phyloP scores from a whole-genome alignment of 2,888 invertebrate species.

The Xylophagus ater region DNA sequence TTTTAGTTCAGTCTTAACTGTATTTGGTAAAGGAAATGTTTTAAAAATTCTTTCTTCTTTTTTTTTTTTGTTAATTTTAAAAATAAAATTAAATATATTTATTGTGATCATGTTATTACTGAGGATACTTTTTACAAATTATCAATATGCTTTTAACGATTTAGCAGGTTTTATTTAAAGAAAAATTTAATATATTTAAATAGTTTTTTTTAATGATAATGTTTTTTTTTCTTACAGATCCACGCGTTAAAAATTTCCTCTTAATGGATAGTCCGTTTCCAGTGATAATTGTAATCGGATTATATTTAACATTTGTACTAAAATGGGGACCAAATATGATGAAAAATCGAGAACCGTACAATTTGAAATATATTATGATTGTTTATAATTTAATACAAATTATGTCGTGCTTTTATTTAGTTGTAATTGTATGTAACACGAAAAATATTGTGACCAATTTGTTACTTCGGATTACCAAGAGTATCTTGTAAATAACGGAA shows the following conservation, averaged over 20 bases:
- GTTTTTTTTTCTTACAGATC: slow-evolving; percentile 11
- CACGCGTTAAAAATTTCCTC: slow-evolving; percentile 47
- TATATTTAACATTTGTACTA: slow-evolving; percentile 56
- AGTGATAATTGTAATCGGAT: slow-evolving; percentile 41
- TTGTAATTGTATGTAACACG: slow-evolving; percentile 43
- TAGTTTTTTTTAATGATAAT: too few relatives aligned
- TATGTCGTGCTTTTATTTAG: slow-evolving; percentile 43
- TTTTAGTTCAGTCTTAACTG: too few relatives aligned
- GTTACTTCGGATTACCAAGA: too few relatives aligned
- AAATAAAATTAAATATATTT: too few relatives aligned
- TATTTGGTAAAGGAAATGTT: too few relatives aligned
- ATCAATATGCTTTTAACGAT: background rate
- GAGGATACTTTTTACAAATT: too few relatives aligned
- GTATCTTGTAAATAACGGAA: too few relatives aligned
- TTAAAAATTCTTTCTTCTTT: too few relatives aligned
- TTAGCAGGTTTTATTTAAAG: slow-evolving; percentile 1
- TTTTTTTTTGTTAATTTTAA: too few relatives aligned
- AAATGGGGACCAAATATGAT: slow-evolving; percentile 58
- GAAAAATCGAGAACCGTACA: slow-evolving; percentile 50
- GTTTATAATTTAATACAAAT: slow-evolving; percentile 57
- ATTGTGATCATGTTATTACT: too few relatives aligned
- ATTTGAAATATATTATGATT: slow-evolving; percentile 51
- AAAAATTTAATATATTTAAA: background rate
- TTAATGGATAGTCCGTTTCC: slow-evolving; percentile 55
- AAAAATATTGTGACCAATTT: too few relatives aligned